phyloP scores from a whole-genome alignment of 2,888 invertebrate genomes.

The Synergus gifuensis region DNA sequence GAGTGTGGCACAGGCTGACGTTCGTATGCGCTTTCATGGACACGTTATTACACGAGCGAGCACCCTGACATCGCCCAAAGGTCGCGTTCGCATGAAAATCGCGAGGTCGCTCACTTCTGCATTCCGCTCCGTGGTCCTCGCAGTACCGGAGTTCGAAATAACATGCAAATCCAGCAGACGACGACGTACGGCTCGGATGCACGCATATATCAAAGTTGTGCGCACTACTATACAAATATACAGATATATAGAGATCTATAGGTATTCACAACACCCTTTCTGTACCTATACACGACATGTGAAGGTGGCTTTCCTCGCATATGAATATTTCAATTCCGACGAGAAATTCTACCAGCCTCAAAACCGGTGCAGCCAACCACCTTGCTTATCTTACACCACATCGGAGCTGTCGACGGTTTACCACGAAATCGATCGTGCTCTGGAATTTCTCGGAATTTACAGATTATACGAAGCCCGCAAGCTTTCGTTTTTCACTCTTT shows the following conservation, averaged over 20 bases:
- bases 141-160: constrained; percentile 70
- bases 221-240: not conserved
- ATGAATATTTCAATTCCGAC: constrained; percentile 73
- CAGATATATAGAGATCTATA: not conserved
- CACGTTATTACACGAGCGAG: constrained; percentile 47
- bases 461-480: constrained; percentile 26
- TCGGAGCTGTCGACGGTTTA: constrained; percentile 58
- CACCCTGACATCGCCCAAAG: constrained; percentile 51
- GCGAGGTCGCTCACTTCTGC: constrained; percentile 60
- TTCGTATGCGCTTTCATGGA: constrained; percentile 54
- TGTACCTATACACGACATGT: constrained; percentile 22
- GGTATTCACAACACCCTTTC: constrained; percentile 19
- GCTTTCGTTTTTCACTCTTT: not conserved
- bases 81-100: constrained; percentile 64
- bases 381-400: constrained; percentile 45
- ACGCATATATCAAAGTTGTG: constrained; percentile 43
- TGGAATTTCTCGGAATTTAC: constrained; percentile 43
- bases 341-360: constrained; percentile 66
- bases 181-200: constrained; percentile 44
- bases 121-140: constrained; percentile 64
- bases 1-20: constrained; percentile 48
- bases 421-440: constrained; percentile 65
- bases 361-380: constrained; percentile 63
- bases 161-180: constrained; percentile 71
- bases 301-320: constrained; percentile 55